Conservation (phyloP, 2,888 invertebrate genomes). For the Odontocerum albicorne region DNA sequence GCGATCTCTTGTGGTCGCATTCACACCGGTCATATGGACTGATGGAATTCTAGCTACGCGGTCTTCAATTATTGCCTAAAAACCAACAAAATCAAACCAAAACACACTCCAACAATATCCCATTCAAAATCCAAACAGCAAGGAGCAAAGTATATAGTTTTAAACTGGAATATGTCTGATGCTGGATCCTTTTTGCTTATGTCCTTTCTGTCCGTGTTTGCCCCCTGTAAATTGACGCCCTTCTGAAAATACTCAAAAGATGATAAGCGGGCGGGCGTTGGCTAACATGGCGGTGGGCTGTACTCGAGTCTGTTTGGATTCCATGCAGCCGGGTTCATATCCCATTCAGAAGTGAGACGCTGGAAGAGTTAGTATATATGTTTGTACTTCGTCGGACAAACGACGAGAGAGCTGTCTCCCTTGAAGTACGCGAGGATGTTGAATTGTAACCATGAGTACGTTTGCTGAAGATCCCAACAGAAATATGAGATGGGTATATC, state of each 20-base stretch:
- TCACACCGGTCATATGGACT: slow-evolving; percentile 8
- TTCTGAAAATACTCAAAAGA: not conserved
- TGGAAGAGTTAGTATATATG: slow-evolving; percentile 4
- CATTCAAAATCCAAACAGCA: no score
- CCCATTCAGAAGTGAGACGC: not conserved
- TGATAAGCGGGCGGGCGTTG: slow-evolving; percentile 3
- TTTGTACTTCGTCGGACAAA: slow-evolving; percentile 5
- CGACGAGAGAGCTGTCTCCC: not conserved
- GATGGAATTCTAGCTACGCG: not conserved
- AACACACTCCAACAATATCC: not conserved
- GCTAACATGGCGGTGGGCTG: not conserved
- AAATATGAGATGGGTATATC: no score
- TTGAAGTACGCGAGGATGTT: no score
- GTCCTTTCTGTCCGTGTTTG: slow-evolving; percentile 5
- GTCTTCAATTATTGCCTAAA: not conserved
- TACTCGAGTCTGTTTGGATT: slow-evolving; percentile 4
- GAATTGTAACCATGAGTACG: no score
- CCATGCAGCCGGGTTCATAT: not conserved
- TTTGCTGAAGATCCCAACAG: no score
- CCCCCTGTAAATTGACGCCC: slow-evolving; percentile 13
- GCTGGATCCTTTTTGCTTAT: not conserved
- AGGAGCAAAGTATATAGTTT: no score
- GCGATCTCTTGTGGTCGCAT: not conserved
- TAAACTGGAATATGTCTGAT: not conserved
- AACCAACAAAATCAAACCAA: not conserved